Conservation (phyloP, 2,888 invertebrate genomes). For the Hybos culiciformis region DNA sequence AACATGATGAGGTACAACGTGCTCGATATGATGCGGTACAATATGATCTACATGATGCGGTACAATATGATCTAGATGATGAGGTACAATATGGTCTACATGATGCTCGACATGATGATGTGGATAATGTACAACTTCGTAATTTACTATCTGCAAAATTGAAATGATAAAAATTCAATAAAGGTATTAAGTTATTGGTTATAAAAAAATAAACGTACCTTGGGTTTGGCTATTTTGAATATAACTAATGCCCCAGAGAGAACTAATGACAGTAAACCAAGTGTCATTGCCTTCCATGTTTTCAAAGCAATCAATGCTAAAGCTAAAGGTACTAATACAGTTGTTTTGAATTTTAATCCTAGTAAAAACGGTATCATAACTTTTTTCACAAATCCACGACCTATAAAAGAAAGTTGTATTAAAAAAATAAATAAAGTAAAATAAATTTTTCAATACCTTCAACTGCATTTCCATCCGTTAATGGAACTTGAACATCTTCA, state of each 20-base stretch:
- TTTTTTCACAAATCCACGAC: constrained; percentile 71
- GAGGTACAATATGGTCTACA: constrained; percentile 24
- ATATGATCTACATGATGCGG: constrained; percentile 26
- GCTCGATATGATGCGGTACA: constrained; percentile 25
- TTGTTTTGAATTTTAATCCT: constrained; percentile 75
- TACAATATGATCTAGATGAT: constrained; percentile 28
- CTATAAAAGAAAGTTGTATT: constrained; percentile 37
- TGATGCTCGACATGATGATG: constrained; percentile 46
- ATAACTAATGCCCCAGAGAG: constrained; percentile 74
- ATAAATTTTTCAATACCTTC: constrained; percentile 20
- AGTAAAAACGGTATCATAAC: constrained; percentile 72
- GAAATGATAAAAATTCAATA: constrained; percentile 11
- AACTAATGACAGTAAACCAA: constrained; percentile 70
- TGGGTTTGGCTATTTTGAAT: constrained; percentile 77
- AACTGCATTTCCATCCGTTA: constrained; percentile 41
- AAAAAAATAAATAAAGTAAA: constrained; percentile 4
- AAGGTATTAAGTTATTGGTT: neutral
- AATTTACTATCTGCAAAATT: constrained; percentile 50
- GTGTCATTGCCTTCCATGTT: constrained; percentile 79
- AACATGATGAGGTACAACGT: constrained; percentile 28
- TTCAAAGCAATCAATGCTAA: constrained; percentile 72
- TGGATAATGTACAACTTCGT: constrained; percentile 75
- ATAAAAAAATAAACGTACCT: constrained; percentile 34
- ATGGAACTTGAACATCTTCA: constrained; percentile 53
- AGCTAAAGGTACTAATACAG: constrained; percentile 67